Evolutionary conservation across 2,888 invertebrate species (phyloP).

Genomic region (Ectemnius continuus): DNA sequence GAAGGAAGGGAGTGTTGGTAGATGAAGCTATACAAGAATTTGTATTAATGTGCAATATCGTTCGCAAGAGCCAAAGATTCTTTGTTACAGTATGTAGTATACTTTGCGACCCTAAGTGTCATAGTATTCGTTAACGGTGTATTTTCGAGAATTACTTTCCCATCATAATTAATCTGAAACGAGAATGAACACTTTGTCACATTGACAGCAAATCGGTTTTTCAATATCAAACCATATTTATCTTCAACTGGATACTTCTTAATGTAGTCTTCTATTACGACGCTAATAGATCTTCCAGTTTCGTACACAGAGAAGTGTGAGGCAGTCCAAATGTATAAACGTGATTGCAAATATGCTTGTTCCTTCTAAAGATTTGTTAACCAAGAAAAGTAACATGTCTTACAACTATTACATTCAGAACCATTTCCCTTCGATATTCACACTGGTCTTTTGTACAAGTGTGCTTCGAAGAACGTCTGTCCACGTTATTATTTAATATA

Average conservation of each 20-base stretch:
- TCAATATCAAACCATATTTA: background rate
- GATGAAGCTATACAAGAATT: constrained; percentile 36
- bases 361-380: background rate
- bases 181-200: background rate
- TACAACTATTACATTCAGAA: constrained; percentile 14
- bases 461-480: constrained; percentile 58
- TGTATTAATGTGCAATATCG: constrained; percentile 32
- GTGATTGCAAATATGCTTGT: background rate
- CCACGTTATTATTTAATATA: too few species aligned
- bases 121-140: background rate
- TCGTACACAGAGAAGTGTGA: background rate
- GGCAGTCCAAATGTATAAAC: background rate
- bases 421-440: constrained; percentile 3
- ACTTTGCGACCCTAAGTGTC: background rate
- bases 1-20: constrained; percentile 46
- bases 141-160: too few species aligned
- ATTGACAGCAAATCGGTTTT: constrained; percentile 1
- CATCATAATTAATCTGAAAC: background rate
- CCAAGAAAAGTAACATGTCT: constrained; percentile 8
- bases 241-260: constrained; percentile 44
- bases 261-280: constrained; percentile 52
- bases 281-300: background rate
- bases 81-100: constrained; percentile 6
- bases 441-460: constrained; percentile 41
- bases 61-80: constrained; percentile 21